These are phyloP conservation scores for Cantharis lateralis DNA, from an alignment of 2,888 invertebrate genomes.

Conservation along the genomic window DNA sequence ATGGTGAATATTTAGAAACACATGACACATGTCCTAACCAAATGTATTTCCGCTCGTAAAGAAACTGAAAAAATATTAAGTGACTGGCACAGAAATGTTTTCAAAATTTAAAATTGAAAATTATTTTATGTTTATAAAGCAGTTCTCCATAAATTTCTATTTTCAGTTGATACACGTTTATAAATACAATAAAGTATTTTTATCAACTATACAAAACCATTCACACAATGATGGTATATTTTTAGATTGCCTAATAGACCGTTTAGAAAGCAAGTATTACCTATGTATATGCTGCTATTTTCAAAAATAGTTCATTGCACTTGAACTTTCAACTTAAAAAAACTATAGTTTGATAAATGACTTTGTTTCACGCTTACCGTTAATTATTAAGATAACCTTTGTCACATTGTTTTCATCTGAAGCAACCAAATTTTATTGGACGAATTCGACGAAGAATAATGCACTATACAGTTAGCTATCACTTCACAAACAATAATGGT, in stretches of 20 bases:
- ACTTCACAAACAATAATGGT: neutral
- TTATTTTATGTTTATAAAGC: neutral
- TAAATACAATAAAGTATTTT: slow-evolving; percentile 11
- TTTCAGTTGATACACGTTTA: neutral
- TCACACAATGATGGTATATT: slow-evolving; percentile 8
- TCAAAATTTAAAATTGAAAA: neutral
- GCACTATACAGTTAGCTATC: neutral
- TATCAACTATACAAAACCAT: slow-evolving; percentile 3
- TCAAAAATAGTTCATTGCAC: neutral
- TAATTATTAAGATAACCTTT: slow-evolving; percentile 20
- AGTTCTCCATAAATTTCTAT: neutral
- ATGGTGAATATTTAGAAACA: slow-evolving; percentile 4
- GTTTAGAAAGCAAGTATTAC: neutral
- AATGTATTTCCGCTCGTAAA: slow-evolving; percentile 32
- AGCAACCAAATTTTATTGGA: neutral
- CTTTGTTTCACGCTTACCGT: slow-evolving; percentile 15
- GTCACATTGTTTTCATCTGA: slow-evolving; percentile 26
- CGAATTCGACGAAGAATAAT: neutral
- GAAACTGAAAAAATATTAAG: slow-evolving; percentile 20
- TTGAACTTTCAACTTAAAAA: neutral
- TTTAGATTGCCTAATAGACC: slow-evolving; percentile 4
- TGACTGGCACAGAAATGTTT: slow-evolving; percentile 7
- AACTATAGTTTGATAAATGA: neutral
- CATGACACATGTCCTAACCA: slow-evolving; percentile 21
- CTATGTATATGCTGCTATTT: neutral